phyloP scores from a whole-genome alignment of 2,888 invertebrate genomes.

The Drosophila paramelanica region DNA sequence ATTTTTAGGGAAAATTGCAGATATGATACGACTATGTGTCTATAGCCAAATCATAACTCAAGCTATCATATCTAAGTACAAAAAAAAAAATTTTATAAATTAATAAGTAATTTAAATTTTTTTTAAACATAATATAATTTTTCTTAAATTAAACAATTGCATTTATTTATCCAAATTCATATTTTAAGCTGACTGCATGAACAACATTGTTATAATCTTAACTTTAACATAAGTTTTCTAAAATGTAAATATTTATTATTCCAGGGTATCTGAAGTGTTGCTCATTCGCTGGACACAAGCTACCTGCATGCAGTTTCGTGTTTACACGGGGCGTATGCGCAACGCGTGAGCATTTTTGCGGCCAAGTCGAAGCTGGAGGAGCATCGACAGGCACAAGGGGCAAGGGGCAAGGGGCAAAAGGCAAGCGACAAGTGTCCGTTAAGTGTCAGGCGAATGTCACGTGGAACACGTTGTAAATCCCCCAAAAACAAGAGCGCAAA shows the following conservation, averaged over 20 bases:
- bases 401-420: slow-evolving; percentile 11
- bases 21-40: too few species aligned
- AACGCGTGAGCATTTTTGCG: slow-evolving; percentile 13
- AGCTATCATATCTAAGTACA: too few species aligned
- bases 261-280: background rate
- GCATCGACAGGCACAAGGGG: background rate
- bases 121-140: too few species aligned
- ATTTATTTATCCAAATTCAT: too few species aligned
- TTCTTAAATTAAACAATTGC: too few species aligned
- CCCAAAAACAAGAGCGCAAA: slow-evolving; percentile 10
- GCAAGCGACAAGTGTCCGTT: slow-evolving; percentile 61
- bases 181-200: too few species aligned
- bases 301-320: background rate
- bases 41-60: too few species aligned
- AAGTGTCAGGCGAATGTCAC: slow-evolving; percentile 70
- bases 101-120: too few species aligned
- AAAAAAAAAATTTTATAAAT: too few species aligned
- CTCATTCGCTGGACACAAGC: background rate
- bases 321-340: slow-evolving; percentile 40
- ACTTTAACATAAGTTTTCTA: too few species aligned
- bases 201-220: too few species aligned
- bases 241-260: background rate
- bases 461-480: slow-evolving; percentile 39
- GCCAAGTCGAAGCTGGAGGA: slow-evolving; percentile 1
- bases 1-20: too few species aligned